phyloP scores from a whole-genome alignment of 2,113 vertebrate genomes.

The Syngnathus typhle region DNA sequence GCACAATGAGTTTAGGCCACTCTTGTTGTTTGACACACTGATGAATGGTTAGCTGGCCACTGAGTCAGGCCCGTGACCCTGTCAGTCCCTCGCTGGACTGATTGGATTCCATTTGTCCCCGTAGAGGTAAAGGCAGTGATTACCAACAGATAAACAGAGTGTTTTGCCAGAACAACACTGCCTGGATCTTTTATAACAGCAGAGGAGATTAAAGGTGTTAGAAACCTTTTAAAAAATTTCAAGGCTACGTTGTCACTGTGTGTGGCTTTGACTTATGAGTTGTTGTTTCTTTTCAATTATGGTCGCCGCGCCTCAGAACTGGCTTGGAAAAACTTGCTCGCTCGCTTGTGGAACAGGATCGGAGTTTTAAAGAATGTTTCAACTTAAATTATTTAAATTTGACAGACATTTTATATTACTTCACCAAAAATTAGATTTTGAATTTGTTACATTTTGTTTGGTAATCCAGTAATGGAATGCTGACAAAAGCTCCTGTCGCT shows the following conservation, averaged over 20 bases:
- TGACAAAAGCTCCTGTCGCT: too few species aligned
- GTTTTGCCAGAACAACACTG: conserved; percentile 38
- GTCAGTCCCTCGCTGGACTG: conserved; percentile 57
- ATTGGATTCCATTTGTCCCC: conserved; percentile 62
- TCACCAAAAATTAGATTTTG: too few species aligned
- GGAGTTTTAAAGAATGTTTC: too few species aligned
- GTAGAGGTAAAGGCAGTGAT: conserved; percentile 56
- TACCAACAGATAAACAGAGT: conserved; percentile 64
- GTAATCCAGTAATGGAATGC: too few species aligned
- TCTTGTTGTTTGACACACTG: conserved; percentile 55
- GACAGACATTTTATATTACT: too few species aligned
- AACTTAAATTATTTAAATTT: too few species aligned
- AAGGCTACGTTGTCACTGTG: conserved; percentile 24
- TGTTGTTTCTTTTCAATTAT: background rate
- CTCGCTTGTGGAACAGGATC: too few species aligned
- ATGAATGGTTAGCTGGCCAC: conserved; percentile 50
- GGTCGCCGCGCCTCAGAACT: background rate
- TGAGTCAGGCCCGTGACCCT: conserved; percentile 52
- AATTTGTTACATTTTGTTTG: too few species aligned
- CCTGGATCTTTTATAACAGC: conserved; percentile 50
- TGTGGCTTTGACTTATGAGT: background rate
- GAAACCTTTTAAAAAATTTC: conserved; percentile 54
- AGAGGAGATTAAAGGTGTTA: conserved; percentile 52
- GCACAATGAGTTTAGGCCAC: conserved; percentile 39
- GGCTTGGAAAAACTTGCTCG: background rate